Percentiles rank a stretch among this genome's conserved stretches.
Evolutionary conservation across 2,888 invertebrate species (phyloP).

Genomic region (Agriopis leucophaearia): DNA sequence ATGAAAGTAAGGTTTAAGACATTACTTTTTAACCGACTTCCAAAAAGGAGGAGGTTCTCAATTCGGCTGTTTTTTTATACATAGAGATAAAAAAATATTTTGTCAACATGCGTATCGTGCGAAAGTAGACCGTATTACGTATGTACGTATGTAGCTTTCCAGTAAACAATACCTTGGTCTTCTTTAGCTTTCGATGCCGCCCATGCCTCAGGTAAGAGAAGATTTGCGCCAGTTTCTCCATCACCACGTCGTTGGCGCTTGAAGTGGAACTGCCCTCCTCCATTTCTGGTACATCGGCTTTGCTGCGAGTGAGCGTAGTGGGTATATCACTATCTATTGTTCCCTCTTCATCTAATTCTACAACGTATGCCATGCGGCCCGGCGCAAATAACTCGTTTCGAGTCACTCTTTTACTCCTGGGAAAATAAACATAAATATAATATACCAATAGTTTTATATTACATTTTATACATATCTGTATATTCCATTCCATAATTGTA

Average conservation of each 20-base stretch:
- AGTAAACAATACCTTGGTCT: slow-evolving; percentile 84
- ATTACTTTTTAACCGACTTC: too few species aligned
- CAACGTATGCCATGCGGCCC: slow-evolving; percentile 99
- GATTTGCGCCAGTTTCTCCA: slow-evolving; percentile 99
- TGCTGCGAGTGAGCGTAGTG: slow-evolving; percentile 96
- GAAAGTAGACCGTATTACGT: too few species aligned
- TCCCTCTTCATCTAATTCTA: slow-evolving; percentile 95
- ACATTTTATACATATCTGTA: too few species aligned
- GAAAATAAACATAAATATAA: not conserved
- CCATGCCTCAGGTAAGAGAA: slow-evolving; percentile 96
- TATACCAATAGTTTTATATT: too few species aligned
- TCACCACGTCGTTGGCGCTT: slow-evolving; percentile 93
- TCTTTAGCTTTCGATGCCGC: slow-evolving; percentile 92
- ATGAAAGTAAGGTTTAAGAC: too few species aligned
- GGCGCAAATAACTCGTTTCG: slow-evolving; percentile 97
- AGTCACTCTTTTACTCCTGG: slow-evolving; percentile 90
- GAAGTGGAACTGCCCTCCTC: slow-evolving; percentile 82
- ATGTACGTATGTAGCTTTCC: too few species aligned
- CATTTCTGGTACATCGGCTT: slow-evolving; percentile 94
- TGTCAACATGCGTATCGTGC: too few species aligned
- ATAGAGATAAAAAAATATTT: too few species aligned
- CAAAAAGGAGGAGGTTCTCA: too few species aligned
- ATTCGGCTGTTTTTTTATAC: too few species aligned
- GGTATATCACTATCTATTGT: slow-evolving; percentile 93
- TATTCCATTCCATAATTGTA: too few species aligned